Evolutionary conservation across 2,888 invertebrate genomes (phyloP), one percentile per base, ranked within the genome.

Genomic region (Dynastes tityus): DNA sequence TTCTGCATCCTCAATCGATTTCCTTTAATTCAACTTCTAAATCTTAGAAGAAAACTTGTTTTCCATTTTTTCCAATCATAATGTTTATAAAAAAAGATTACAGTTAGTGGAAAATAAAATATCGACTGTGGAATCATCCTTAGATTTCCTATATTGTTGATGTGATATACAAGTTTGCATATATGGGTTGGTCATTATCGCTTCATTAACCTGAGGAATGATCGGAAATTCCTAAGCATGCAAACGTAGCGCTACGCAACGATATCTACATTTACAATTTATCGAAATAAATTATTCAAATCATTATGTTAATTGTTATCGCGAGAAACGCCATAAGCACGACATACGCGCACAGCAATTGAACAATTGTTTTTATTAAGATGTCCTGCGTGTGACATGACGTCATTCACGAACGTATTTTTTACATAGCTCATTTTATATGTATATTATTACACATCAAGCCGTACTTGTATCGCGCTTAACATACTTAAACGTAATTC

Each of bases 361-460:
- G 37, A 74, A 67, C 58, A 76, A 53, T 32, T 76, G 40, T 45
- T 74, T 13, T 13, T 40, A 61, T 58, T 63, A 64, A 63, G 61
- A 53, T 67, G 68, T 68, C 55, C 58, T 55, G 27, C 49, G 40
- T 45, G 55, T 55, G 51, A 81, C 45, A 80, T 82, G 75, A 77
- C 78, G 79, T 83, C 82, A 84, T 22, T 68, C 67, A 9, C 49
- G 4, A 51, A 16, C 27, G 16, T 45, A 16, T 65, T 40, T 65
- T 37, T n/a, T 40, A 40, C 40, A 40, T 37, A 40, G 37, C n/a
- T 64, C 29, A 29, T 64, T 65, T 65, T 68, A 29, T 51, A 27
- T 49, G 67, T 68, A 67, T 64, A 53, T 53, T 53, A 53, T 53
- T 53, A 53, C 16, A 53, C 16, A 16, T 11, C 5, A 27, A 11